These are phyloP conservation scores for Dermatemys mawii DNA, from an alignment of 2,113 vertebrate genomes.

Conservation along the genomic window DNA sequence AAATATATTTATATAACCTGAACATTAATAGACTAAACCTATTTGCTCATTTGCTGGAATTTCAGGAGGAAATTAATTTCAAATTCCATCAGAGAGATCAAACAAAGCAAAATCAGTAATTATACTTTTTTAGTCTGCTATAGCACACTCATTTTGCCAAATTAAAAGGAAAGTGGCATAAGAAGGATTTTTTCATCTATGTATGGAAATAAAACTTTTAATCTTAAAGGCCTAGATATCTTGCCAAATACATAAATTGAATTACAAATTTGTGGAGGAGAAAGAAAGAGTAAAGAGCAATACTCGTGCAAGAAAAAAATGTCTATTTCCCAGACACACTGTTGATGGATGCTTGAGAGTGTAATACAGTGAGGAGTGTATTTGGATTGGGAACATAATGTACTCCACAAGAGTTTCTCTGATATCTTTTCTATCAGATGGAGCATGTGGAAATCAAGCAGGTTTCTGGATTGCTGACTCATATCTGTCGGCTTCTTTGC, in stretches of 20 bases:
- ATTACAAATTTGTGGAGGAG: not conserved
- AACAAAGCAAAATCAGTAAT: not conserved
- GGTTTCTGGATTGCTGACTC: not conserved
- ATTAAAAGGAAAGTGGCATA: not conserved
- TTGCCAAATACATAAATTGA: not conserved
- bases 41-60: not conserved
- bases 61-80: not conserved
- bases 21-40: not conserved
- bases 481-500: not conserved
- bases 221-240: slow-evolving; percentile 9
- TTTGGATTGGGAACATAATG: not conserved
- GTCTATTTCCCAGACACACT: slow-evolving; percentile 5
- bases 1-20: not conserved
- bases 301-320: slow-evolving; percentile 26
- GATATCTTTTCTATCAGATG: not conserved
- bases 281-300: slow-evolving; percentile 6
- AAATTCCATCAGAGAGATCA: not conserved
- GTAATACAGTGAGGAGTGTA: not conserved
- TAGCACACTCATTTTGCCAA: not conserved
- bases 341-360: not conserved
- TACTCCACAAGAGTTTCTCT: not conserved
- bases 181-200: not conserved
- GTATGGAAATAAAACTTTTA: not conserved
- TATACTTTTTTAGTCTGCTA: not conserved
- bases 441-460: not conserved